Base-by-base conservation (phyloP, 2,113 vertebrate genomes). In the Phoxinus phoxinus region DNA sequence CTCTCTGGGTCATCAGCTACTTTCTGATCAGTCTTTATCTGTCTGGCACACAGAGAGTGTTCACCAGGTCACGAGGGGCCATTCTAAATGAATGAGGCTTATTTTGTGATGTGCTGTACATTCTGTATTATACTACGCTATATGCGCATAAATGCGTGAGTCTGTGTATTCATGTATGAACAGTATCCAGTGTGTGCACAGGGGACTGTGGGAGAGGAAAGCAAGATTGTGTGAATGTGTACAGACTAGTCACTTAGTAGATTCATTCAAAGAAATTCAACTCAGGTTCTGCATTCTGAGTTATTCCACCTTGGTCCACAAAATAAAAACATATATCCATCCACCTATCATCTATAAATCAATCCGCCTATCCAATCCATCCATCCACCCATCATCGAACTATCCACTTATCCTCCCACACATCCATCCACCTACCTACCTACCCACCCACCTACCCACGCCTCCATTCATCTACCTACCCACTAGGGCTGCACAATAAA, bases 1-100 rank as follows among this genome's bases (percentile, higher is more conserved):
- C 67, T 89, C 51, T 83, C 10, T 30, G n/a, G 51, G 56, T 75
- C 74, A 88, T 44, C n/a, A 51, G 53, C 30, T 23, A 82, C 41
- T 78, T 87, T 87, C 82, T 76, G 44, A 88, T 78, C 58, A 48
- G 61, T 53, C 63, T 85, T 84, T 56, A 59, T 91, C 88, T 75
- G 73, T 89, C 90, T 90, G 84, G 30, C 79, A 82, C 88, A 90
- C 89, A 92, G 87, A 93, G 89, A 89, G 82, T 85, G 81, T 73
- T 91, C 85, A 93, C 86, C 91, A 86, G 88, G 88, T 90, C 87
- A 83, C 53, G 82, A 84, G 76, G 63, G 56, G 23, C 61, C 56
- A 44, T 84, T 85, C 88, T 94, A 90, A 91, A 17, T 82, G 44
- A 84, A 86, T 74, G 77, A 17, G 59, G 72, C 83, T 71, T 69